Base-by-base conservation (phyloP, 1,140 invertebrate genomes). In the Holcopasites calliopsidis region DNA sequence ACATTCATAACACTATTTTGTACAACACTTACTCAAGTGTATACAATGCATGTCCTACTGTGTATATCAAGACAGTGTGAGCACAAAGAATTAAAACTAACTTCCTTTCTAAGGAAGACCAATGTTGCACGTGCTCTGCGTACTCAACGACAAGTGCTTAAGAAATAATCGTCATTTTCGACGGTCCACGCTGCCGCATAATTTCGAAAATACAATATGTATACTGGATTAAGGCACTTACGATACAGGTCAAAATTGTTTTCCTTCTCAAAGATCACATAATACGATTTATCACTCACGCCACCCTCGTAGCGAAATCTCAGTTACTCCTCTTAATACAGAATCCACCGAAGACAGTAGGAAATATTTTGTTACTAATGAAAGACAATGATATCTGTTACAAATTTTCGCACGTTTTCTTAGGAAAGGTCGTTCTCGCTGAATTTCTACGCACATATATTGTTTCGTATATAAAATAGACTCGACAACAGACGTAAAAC, bases 401-500 rank as follows among this genome's bases (percentile, higher is more conserved):
- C 1, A 21, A 70, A 70, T 26, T 35, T 47, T 49, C n/a, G n/a
- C 0, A 71, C 38, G 23, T 62, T 65, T 40, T 44, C n/a, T 7
- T 35, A 69, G 13, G 35, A 28, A 40, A 23, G 3, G 33, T 58
- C 18, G 8, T 26, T 64, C 40, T 31, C n/a, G 16, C n/a, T 50
- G 26, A 61, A 72, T 40, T 26, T 35, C 35, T 11, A 35, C 31
- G 6, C 18, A 66, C 21, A 66, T 38, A 35, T n/a, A 62, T 21
- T 35, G 49, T 60, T 35, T 47, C 62, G 50, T 21, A 44, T 71
- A 31, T 82, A 83, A 83, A 83, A 68, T 54, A 54, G 54, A 71
- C 38, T 79, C 65, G 60, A 82, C 79, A 83, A 83, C 50, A 79
- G 62, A 83, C n/a, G 44, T 82, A 74, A 42, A 75, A 82, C 68